Evolutionary conservation across 2,113 vertebrate species (phyloP), one percentile per base, ranked within the genome.

Genomic region (Lipophrys pholis): DNA sequence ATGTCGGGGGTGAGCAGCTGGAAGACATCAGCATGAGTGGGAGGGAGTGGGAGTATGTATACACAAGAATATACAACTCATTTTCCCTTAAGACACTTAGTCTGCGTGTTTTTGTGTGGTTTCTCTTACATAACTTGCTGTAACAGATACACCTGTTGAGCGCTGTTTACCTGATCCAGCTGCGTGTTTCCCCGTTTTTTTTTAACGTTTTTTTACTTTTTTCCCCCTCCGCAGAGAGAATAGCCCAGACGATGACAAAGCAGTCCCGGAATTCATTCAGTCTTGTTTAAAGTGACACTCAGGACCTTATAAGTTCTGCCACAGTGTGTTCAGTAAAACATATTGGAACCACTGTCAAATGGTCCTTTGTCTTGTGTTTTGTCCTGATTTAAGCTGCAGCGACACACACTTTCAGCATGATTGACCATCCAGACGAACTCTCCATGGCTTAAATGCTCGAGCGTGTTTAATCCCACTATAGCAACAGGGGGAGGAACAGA

Each of bases 1-100:
- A 87, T 85, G 85, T 83, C 73, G 78, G 0, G 11, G 40, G 15
- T 40, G 53, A 21, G 56, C 89, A 92, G 84, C 87, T 92, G 90
- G 85, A 76, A 87, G 45, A 76, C 60, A 88, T 92, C 83, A 88
- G 40, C 0, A 53, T 75, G 67, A 58, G 75, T 54, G 63, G 45
- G 57, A 71, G 52, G 43, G 54, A 75, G 71, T 71, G 52, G 80
- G 66, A 66, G 67, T 78, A 46, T 66, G 56, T 85, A 65, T 78
- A 86, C 54, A 78, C 11, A 38, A 14, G 51, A 8, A 86, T 80
- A 76, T 74, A 78, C 74, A 69, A 81, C 71, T 63, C 50, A 76
- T 78, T 75, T 71, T 36, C 74, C 69, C 66, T 56, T 1, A 59
- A 51, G 64, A 63, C 17, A 51, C 6, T 66, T 30, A 35, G 54